phyloP scores from a whole-genome alignment of 2,113 vertebrate species.

The Pachycephala philippinensis region DNA sequence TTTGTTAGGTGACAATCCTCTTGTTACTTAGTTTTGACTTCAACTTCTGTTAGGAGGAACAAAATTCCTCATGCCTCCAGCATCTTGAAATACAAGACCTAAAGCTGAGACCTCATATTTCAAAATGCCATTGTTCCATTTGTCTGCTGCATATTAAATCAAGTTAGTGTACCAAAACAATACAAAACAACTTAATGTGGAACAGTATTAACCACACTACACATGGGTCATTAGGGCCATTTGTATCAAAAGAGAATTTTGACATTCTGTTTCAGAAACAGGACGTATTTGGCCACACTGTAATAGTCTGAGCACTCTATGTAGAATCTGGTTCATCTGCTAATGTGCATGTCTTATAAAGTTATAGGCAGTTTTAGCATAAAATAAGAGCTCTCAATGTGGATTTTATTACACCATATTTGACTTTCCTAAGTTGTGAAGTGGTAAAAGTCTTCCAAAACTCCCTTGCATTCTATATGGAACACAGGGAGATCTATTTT shows the following conservation, averaged over 20 bases:
- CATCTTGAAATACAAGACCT: not conserved
- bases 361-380: not conserved
- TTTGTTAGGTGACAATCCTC: not conserved
- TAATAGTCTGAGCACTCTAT: not conserved
- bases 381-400: not conserved
- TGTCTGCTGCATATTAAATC: not conserved
- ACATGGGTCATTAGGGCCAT: not conserved
- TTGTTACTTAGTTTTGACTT: not conserved
- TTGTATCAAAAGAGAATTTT: not conserved
- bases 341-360: not conserved
- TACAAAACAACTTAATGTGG: not conserved
- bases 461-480: rapidly evolving
- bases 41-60: not conserved
- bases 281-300: not conserved
- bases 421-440: not conserved
- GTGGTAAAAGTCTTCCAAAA: not conserved
- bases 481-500: not conserved
- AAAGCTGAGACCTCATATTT: not conserved
- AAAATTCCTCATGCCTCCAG: not conserved
- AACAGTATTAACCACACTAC: not conserved
- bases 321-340: not conserved
- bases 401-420: not conserved
- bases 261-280: not conserved
- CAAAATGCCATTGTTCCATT: not conserved
- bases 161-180: not conserved